Evolutionary conservation across 2,888 invertebrate species (phyloP), one percentile per base, ranked within the genome.

Genomic region (Ornithoptera priamus): DNA sequence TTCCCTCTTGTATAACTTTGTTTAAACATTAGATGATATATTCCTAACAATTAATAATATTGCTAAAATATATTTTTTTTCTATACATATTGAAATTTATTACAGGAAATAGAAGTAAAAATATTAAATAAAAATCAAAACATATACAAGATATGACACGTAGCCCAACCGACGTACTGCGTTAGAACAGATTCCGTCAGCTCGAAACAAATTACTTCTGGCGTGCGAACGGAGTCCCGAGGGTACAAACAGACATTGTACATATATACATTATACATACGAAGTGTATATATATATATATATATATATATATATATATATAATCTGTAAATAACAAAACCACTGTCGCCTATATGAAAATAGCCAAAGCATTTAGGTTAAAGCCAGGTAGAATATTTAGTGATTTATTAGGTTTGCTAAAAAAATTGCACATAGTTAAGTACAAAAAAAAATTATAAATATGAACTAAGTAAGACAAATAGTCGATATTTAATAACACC

Each of bases 181-280:
- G 50, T 50, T 18, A 50, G 50, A 50, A 60, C 56, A 65, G 62
- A 18, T 42, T 53, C 56, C 36, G 61, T 42, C 65, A 42, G 30
- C 39, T 46, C 61, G 56, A 62, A 65, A 69, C 65, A 69, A 65
- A 69, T 69, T 62, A 65, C 61, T 24, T 17, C n/a, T 12, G 20
- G 65, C 65, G 22, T 69, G 65, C 62, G 65, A 57, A 61, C 39
- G 42, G 59, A 65, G 42, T 62, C 67, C 57, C 62, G 10, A 10
- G 62, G 62, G 62, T 67, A 5, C 30, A 30, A 30, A 30, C 30
- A 30, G 30, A 30, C 15, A 50, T 50, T 8, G 18, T 18, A 18
- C 15, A 18, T 50, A 50, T 17, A 17, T 17, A 17, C 2, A 50
- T 50, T 17, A 17, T 12, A 39, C 39, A 39, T 39, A 39, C 10